Evolutionary conservation across 2,113 vertebrate species (phyloP).

Genomic region (Strigops habroptila): DNA sequence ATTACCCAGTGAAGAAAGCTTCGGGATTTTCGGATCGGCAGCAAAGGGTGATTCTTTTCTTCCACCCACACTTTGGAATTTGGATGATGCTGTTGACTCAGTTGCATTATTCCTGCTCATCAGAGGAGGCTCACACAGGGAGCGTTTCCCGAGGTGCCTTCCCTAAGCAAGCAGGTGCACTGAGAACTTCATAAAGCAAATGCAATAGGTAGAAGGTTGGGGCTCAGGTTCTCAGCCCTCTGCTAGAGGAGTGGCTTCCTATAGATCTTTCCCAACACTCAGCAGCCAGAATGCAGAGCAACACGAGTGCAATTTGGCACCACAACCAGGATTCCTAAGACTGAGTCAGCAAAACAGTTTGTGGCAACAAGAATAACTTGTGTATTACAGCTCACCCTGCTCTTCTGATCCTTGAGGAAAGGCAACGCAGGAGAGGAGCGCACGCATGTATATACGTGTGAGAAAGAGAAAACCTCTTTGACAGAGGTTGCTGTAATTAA

Average conservation of each 20-base stretch:
- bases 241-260: neutral
- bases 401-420: neutral
- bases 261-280: neutral
- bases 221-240: neutral
- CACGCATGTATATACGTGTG: neutral
- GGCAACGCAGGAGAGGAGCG: neutral
- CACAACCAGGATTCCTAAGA: neutral
- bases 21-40: neutral
- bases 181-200: neutral
- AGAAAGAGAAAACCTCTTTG: neutral
- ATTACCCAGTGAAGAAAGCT: neutral
- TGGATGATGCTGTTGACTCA: conserved; percentile 16
- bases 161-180: neutral
- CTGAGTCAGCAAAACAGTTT: conserved; percentile 1
- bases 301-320: neutral
- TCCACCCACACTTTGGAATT: neutral
- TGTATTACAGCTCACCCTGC: neutral
- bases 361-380: neutral
- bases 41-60: conserved; percentile 20
- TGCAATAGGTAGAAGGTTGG: neutral
- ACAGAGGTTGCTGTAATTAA: conserved; percentile 15
- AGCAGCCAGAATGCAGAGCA: neutral
- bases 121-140: neutral
- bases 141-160: neutral
- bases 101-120: neutral